These are phyloP conservation scores for Crocallis elinguaria DNA, from an alignment of 2,888 invertebrate species.

Conservation along the genomic window DNA sequence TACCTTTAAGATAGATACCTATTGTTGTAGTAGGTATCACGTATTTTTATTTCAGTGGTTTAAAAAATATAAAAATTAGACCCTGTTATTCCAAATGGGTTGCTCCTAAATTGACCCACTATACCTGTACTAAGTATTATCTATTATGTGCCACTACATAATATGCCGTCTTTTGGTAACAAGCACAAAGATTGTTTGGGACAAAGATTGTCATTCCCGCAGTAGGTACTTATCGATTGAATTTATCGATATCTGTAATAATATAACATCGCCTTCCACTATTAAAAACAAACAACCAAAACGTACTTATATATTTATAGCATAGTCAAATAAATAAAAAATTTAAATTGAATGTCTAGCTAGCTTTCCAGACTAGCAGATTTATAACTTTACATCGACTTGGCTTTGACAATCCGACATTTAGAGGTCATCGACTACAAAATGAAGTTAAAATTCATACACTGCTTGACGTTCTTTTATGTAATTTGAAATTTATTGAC, in stretches of 20 bases:
- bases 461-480: neutral
- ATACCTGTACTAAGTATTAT: no score
- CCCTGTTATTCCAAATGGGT: no score
- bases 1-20: no score
- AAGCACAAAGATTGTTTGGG: no score
- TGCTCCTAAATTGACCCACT: no score
- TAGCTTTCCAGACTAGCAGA: slow-evolving; percentile 8
- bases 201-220: neutral
- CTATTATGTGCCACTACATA: no score
- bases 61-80: no score
- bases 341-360: slow-evolving; percentile 16
- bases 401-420: slow-evolving; percentile 51
- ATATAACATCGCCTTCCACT: neutral
- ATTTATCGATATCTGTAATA: neutral
- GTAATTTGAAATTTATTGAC: neutral
- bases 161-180: no score
- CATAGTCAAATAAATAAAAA: no score
- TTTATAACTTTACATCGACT: slow-evolving; percentile 30
- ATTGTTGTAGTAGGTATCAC: no score
- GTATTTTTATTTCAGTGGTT: no score
- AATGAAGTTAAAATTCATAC: slow-evolving; percentile 22
- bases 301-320: no score
- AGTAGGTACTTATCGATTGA: neutral
- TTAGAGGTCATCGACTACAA: slow-evolving; percentile 60
- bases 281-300: neutral